phyloP scores from a whole-genome alignment of 2,888 invertebrate species.

The Actias luna region DNA sequence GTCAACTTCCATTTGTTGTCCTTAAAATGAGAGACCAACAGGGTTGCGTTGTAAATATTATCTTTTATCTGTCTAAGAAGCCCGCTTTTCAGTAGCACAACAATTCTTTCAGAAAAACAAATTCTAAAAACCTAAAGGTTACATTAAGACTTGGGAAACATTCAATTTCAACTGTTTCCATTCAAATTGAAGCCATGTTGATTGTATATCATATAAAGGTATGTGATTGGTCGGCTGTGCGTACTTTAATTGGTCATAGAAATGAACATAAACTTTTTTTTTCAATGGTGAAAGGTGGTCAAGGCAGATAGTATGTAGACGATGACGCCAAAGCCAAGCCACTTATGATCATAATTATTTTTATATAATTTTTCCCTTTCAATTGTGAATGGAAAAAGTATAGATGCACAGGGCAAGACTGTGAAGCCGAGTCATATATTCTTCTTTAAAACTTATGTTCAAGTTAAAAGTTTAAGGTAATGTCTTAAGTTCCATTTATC shows the following conservation, averaged over 20 bases:
- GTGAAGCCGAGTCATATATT: too few species aligned
- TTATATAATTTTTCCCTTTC: too few species aligned
- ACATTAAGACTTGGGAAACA: conserved; percentile 35
- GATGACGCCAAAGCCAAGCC: too few species aligned
- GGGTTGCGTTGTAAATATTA: conserved; percentile 12
- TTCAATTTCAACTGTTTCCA: conserved; percentile 74
- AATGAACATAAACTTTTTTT: background rate
- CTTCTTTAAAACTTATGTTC: too few species aligned
- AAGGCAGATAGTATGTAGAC: too few species aligned
- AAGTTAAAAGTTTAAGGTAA: too few species aligned
- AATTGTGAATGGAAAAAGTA: too few species aligned
- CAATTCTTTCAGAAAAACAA: conserved; percentile 15
- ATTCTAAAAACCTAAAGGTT: conserved; percentile 25
- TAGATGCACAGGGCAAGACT: too few species aligned
- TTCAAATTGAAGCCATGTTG: conserved; percentile 35
- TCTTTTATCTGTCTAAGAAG: background rate
- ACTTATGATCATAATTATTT: too few species aligned
- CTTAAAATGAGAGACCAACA: conserved; percentile 15
- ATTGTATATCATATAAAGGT: conserved; percentile 46
- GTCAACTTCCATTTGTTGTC: conserved; percentile 65
- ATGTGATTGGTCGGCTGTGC: conserved; percentile 40
- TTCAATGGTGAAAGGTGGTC: too few species aligned
- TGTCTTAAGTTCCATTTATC: too few species aligned
- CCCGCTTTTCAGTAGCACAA: background rate
- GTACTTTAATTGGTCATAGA: background rate